Evolutionary conservation across 2,888 invertebrate genomes (phyloP).

Genomic region (Notodonta dromedarius): DNA sequence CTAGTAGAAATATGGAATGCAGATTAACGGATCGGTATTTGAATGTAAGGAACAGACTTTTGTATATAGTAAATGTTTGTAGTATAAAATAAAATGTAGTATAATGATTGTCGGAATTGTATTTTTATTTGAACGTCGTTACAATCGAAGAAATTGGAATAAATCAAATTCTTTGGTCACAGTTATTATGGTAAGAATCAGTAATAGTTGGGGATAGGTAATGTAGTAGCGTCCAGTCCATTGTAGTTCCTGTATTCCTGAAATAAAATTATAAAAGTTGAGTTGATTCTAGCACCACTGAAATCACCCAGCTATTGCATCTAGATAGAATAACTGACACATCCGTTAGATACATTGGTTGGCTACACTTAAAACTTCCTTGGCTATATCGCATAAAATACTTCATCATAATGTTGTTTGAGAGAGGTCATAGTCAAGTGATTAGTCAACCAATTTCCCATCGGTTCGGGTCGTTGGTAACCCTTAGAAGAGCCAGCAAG

Average conservation of each 20-base stretch:
- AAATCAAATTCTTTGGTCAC: no score
- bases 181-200: background rate
- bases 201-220: constrained; percentile 41
- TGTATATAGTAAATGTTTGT: constrained; percentile 75
- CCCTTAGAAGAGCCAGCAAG: no score
- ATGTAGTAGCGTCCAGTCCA: constrained; percentile 38
- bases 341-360: background rate
- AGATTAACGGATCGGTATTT: constrained; percentile 44
- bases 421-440: no score
- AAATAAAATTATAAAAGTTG: constrained; percentile 22
- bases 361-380: no score
- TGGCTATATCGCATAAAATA: no score
- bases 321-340: no score
- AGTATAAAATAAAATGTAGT: constrained; percentile 76
- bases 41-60: constrained; percentile 59
- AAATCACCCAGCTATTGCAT: no score
- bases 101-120: constrained; percentile 73
- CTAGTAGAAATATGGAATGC: constrained; percentile 43
- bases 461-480: no score
- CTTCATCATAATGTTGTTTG: no score
- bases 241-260: constrained; percentile 60
- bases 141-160: background rate
- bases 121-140: constrained; percentile 53
- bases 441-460: no score
- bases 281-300: no score